These are phyloP conservation scores for Samia ricini DNA, from an alignment of 1,140 invertebrate genomes.

Conservation along the genomic window DNA sequence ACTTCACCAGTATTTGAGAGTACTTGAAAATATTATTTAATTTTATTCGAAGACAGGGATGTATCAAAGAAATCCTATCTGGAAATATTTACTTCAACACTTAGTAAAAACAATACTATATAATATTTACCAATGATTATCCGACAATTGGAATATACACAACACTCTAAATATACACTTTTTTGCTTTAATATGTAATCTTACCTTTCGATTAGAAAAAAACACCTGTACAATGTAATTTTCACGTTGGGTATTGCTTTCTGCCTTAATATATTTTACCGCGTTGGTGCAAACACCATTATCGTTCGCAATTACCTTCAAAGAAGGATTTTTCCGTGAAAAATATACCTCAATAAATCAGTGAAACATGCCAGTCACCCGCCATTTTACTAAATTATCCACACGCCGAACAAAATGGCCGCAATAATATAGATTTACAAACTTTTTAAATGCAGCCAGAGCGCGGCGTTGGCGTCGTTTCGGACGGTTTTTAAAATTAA, in stretches of 20 bases:
- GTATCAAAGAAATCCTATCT: too few relatives aligned
- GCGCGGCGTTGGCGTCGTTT: background rate
- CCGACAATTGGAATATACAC: too few relatives aligned
- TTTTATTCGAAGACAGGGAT: too few relatives aligned
- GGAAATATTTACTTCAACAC: too few relatives aligned
- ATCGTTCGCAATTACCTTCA: conserved; percentile 6
- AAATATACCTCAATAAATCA: conserved; percentile 19
- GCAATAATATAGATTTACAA: background rate
- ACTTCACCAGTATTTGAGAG: too few relatives aligned
- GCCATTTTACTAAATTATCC: conserved; percentile 47
- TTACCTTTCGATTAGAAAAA: background rate
- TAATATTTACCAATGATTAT: too few relatives aligned
- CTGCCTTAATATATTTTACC: background rate
- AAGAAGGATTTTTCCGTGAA: background rate
- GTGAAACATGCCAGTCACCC: conserved; percentile 41
- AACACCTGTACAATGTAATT: background rate
- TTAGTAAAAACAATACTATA: too few relatives aligned
- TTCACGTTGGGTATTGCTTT: background rate
- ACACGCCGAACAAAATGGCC: conserved; percentile 45
- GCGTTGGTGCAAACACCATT: background rate
- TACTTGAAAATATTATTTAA: too few relatives aligned
- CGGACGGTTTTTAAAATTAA: background rate
- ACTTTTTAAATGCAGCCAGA: background rate
- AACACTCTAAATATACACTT: background rate
- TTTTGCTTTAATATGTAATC: too few relatives aligned